A percentile compares a stretch with the other conserved stretches of the same genome.
phyloP scores from a whole-genome alignment of 2,797 vertebrate genomes.

The Cephalopachus bancanus region DNA sequence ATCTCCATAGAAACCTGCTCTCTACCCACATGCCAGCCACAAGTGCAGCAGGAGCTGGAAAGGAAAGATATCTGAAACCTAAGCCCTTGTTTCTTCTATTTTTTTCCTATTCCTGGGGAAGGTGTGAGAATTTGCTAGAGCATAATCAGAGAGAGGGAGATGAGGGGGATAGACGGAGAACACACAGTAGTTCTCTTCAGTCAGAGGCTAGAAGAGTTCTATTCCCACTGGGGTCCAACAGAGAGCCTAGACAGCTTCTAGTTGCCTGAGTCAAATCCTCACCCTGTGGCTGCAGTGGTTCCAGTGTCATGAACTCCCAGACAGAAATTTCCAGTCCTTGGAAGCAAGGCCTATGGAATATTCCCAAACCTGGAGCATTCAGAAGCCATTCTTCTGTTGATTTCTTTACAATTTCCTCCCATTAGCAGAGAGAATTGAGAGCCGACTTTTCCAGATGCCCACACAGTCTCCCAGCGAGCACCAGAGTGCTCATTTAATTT shows the following conservation, averaged over 20 bases:
- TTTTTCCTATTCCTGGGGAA: constrained; percentile 64
- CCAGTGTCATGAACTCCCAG: not conserved
- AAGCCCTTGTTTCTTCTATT: constrained; percentile 73
- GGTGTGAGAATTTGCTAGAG: constrained; percentile 71
- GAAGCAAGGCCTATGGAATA: constrained; percentile 45
- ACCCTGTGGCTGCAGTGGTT: not conserved
- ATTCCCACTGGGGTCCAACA: not conserved
- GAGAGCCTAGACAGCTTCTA: not conserved
- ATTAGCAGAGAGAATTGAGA: not conserved
- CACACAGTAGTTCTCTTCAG: not conserved
- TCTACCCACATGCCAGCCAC: constrained; percentile 80
- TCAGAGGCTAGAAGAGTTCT: not conserved
- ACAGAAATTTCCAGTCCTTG: constrained; percentile 59
- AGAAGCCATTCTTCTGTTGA: constrained; percentile 25
- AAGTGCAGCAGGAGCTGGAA: constrained; percentile 62
- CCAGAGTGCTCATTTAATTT: not conserved
- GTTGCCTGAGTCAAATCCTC: constrained; percentile 36
- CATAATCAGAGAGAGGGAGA: not conserved
- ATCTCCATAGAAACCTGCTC: constrained; percentile 82
- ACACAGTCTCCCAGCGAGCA: not conserved
- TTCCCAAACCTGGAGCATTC: constrained; percentile 46
- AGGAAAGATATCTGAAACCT: constrained; percentile 77
- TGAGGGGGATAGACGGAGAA: not conserved
- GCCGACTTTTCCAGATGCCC: not conserved
- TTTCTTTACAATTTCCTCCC: not conserved